Evolutionary conservation across 2,797 vertebrate species (phyloP), one percentile per base, ranked within the genome.

Genomic region (Sciurus vulgaris): DNA sequence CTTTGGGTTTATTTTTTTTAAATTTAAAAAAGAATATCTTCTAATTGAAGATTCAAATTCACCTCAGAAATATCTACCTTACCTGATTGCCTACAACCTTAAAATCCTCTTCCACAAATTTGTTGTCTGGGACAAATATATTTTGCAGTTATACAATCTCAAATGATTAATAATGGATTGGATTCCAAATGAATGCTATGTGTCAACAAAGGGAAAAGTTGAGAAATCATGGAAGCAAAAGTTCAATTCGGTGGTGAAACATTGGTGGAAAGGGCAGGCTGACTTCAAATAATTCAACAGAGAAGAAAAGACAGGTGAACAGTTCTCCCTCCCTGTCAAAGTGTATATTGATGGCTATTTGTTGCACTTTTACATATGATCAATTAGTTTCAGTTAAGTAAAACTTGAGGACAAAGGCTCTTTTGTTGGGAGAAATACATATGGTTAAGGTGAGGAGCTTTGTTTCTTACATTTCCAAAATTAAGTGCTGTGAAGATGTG

Each of bases 31-130:
- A 33, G 28, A 11, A 5, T 18, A 15, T 12, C 24, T 41, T 86
- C 20, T 74, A 61, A 83, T n/a, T 82, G 61, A 94, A 91, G 28
- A 86, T 69, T 86, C 44, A 73, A 96, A 81, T 38, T 94, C 49
- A 69, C 44, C 13, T 92, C 33, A 95, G 65, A 85, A 95, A 63
- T 91, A 74, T 61, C 56, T 67, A 82, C 35, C 28, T 12, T 35
- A 30, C 4, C 1, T 87, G 7, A 30, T 30, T 79, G 8, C 15
- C 6, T 88, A 81, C 24, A 88, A 82, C 14, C 17, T 85, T 47
- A 82, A 81, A 86, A 61, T 73, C 3, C 8, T 5, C 17, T 70
- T 76, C 9, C 22, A 79, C 56, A 92, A 93, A 35, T 86, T 41
- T 74, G 13, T 61, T 89, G 20, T 10, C 15, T 41, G 33, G 13